Evolutionary conservation across 2,113 vertebrate species (phyloP).

Genomic region (Gambusia holbrooki): DNA sequence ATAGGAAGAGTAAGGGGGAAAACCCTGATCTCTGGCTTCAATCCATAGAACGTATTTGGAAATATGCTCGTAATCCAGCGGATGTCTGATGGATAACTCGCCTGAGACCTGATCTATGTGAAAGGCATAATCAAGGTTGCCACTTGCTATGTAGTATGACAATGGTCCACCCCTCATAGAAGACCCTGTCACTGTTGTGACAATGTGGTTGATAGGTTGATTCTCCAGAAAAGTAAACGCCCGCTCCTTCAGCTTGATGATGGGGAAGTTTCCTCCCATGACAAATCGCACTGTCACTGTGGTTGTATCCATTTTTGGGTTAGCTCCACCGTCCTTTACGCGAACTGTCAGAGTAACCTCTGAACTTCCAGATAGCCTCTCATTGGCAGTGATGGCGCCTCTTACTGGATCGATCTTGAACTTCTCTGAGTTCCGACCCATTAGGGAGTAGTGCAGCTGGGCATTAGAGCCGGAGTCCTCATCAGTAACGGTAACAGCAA

Average conservation of each 20-base stretch:
- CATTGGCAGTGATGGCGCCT: conserved; percentile 89
- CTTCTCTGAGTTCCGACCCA: conserved; percentile 89
- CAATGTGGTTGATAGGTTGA: conserved; percentile 84
- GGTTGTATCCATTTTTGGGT: conserved; percentile 89
- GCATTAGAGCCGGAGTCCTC: conserved; percentile 90
- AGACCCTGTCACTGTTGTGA: conserved; percentile 86
- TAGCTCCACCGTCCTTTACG: conserved; percentile 86
- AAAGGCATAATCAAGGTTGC: conserved; percentile 91
- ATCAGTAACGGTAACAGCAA: conserved; percentile 95
- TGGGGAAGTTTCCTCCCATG: conserved; percentile 89
- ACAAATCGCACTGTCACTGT: conserved; percentile 94
- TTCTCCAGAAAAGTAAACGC: conserved; percentile 91
- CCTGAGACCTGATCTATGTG: conserved; percentile 92
- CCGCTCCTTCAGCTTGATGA: conserved; percentile 84
- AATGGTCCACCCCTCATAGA: conserved; percentile 88
- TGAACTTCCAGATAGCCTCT: conserved; percentile 81
- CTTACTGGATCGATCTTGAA: conserved; percentile 91
- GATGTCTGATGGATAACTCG: conserved; percentile 84
- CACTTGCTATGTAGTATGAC: conserved; percentile 94
- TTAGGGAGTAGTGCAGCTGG: conserved; percentile 92
- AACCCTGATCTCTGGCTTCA: conserved; percentile 93
- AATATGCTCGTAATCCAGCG: conserved; percentile 91
- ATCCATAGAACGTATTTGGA: conserved; percentile 94
- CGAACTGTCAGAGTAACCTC: conserved; percentile 94
- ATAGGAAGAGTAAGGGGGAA: conserved; percentile 96